Evolutionary conservation across 2,113 vertebrate genomes (phyloP).

Genomic region (Thomomys bottae): DNA sequence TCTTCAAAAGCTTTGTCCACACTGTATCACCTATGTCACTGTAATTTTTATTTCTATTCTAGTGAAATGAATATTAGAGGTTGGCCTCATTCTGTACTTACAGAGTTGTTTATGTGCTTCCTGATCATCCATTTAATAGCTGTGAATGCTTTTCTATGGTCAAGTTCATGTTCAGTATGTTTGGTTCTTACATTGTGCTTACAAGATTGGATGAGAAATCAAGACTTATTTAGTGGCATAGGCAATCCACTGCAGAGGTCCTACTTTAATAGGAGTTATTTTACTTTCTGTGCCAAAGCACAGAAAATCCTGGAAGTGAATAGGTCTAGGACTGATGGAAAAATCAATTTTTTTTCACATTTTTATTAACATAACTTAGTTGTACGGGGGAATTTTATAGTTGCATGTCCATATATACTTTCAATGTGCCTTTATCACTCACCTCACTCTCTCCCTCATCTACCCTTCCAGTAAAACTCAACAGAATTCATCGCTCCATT

Average conservation of each 20-base stretch:
- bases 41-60: neutral
- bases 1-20: neutral
- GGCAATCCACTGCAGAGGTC: neutral
- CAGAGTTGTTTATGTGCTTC: neutral
- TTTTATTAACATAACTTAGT: no score
- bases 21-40: neutral
- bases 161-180: neutral
- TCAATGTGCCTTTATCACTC: no score
- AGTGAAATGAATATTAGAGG: neutral
- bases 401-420: no score
- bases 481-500: no score
- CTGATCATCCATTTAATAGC: neutral
- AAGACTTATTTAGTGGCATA: neutral
- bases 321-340: constrained; percentile 36
- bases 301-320: neutral
- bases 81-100: neutral
- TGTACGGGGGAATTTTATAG: no score
- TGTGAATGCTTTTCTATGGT: neutral
- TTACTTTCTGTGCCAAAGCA: neutral
- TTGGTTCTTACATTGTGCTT: neutral
- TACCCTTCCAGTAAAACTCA: no score
- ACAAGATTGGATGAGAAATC: neutral
- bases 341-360: neutral
- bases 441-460: no score
- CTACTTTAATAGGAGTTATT: constrained; percentile 40